Base-by-base conservation (phyloP, 2,113 vertebrate species). In the Anser cygnoides region DNA sequence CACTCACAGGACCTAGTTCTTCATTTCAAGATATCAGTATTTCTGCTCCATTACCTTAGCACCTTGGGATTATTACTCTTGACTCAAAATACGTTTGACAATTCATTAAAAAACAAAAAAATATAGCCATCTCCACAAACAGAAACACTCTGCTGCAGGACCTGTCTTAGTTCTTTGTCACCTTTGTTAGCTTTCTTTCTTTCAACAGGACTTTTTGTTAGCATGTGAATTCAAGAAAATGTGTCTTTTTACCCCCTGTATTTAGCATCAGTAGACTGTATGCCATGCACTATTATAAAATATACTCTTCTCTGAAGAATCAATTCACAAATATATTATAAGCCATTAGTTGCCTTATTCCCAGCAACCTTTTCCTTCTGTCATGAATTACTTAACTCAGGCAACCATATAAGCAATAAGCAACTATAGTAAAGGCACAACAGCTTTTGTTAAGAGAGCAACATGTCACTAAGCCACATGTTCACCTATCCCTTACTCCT, bases 381-480 rank as follows among this genome's bases (percentile, higher is more conserved):
- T 41, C 37, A 59, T n/a, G 41, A 22, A n/a, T 59, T 82, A 75
- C 23, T 90, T 86, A 63, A 66, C 33, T 25, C 28, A 46, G 61
- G 52, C 62, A 35, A 35, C 35, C 35, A 35, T 35, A 35, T 35
- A 35, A 35, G 35, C 35, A 35, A 84, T 1, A 3, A 91, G 58
- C 10, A 41, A 7, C 12, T 2, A 0, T 7, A 54, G 31, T 57
- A 41, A 78, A 89, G 23, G 57, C 21, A 50, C 41, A 57, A 23
- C 18, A 59, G 46, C 3, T 75, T 83, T 35, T 68, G 52, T 68
- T 72, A 80, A 62, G 50, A 57, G 16, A 76, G 62, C 13, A 29
- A 10, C 2, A 25, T 37, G 8, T 55, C 33, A 37, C n/a, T 29
- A 52, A 52, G 28, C 0, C 0, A 41, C 6, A 4, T 14, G 49